Evolutionary conservation across 2,113 vertebrate species (phyloP).

Genomic region (Picathartes gymnocephalus): DNA sequence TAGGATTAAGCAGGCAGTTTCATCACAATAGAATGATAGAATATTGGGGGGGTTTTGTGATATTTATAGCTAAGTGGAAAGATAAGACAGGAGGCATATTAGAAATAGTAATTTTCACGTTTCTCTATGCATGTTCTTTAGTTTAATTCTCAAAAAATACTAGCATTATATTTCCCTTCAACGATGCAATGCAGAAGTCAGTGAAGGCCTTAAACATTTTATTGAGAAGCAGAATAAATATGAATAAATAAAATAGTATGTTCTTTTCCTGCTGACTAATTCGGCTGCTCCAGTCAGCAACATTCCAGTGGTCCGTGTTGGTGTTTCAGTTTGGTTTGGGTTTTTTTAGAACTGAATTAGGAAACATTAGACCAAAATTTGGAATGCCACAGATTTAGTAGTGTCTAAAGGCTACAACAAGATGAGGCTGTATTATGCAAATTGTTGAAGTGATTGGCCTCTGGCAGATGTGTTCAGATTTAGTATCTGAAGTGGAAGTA

Average conservation of each 20-base stretch:
- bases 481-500: background rate
- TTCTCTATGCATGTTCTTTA: background rate
- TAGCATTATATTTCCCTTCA: background rate
- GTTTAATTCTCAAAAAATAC: background rate
- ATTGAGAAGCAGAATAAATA: background rate
- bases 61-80: background rate
- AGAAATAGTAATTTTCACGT: background rate
- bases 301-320: background rate
- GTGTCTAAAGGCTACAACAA: background rate
- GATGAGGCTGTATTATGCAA: background rate
- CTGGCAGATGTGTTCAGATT: background rate
- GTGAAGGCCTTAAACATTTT: background rate
- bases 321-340: background rate
- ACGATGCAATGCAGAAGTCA: background rate
- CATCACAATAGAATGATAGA: background rate
- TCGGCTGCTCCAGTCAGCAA: background rate
- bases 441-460: background rate
- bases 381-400: background rate
- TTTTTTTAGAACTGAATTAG: background rate
- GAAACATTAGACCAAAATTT: background rate
- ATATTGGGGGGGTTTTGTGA: fast-evolving
- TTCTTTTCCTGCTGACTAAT: background rate
- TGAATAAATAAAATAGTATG: background rate
- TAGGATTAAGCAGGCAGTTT: background rate
- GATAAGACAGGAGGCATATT: background rate